Conservation (phyloP, 30 jellyfish, hydroid and myxozoan genomes). For the Aurelia coerulea region DNA sequence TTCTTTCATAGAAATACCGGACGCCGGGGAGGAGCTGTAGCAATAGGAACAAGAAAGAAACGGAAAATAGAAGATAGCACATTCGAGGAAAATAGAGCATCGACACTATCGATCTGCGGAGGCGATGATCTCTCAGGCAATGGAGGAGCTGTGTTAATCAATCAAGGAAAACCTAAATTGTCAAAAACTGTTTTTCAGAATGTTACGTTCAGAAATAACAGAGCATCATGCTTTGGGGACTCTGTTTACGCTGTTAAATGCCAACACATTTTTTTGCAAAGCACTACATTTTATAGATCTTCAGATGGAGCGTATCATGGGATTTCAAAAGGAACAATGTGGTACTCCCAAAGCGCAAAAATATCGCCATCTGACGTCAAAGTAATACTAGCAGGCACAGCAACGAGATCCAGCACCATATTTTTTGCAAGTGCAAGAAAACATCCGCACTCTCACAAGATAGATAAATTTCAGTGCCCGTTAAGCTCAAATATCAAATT, state of each 20-base stretch:
- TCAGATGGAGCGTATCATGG: not conserved
- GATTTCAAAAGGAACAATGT: not conserved
- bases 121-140: not conserved
- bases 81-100: not conserved
- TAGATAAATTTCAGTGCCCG: not conserved
- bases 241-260: not conserved
- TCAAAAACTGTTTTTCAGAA: not conserved
- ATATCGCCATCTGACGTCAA: not conserved
- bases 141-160: slow-evolving; percentile 1
- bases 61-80: not conserved
- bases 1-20: not conserved
- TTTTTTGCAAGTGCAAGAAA: not conserved
- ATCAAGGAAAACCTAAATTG: not conserved
- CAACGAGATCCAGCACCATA: not conserved
- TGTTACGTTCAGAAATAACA: not conserved
- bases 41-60: not conserved
- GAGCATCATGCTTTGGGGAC: not conserved
- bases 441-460: not conserved
- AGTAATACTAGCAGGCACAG: not conserved
- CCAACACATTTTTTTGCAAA: not conserved
- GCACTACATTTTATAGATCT: not conserved
- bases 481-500: not conserved
- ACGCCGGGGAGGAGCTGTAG: not conserved
- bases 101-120: not conserved
- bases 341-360: not conserved